Percentiles rank a stretch among this genome's conserved stretches.
Evolutionary conservation across 2,888 invertebrate species (phyloP).

Genomic region (Caradrina kadenii): DNA sequence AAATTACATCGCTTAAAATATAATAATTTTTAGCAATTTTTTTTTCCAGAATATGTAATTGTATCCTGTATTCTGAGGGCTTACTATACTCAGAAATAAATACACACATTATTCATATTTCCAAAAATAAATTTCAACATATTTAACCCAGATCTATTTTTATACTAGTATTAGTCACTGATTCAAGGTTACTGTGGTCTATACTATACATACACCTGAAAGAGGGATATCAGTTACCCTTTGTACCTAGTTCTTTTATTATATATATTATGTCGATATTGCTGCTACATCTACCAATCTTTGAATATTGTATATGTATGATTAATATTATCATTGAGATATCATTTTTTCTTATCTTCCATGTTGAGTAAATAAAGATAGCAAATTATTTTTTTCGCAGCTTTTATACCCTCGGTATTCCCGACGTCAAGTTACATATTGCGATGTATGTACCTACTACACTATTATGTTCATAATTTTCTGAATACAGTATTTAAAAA

Average conservation of each 20-base stretch:
- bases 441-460: constrained; percentile 71
- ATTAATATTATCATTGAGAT: background rate
- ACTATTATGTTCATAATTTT: constrained; percentile 28
- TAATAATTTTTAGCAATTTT: background rate
- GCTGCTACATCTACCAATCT: background rate
- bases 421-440: constrained; percentile 70
- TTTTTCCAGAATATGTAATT: background rate
- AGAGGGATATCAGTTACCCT: constrained; percentile 73
- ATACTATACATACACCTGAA: constrained; percentile 31
- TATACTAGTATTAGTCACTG: constrained; percentile 75
- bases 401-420: constrained; percentile 73
- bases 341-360: background rate
- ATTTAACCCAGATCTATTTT: constrained; percentile 76
- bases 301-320: background rate
- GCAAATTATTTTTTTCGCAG: constrained; percentile 67
- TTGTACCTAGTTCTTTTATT: background rate
- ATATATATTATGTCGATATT: background rate
- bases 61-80: background rate
- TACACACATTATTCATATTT: background rate
- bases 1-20: constrained; percentile 14
- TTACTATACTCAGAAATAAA: background rate
- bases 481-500: constrained; percentile 22
- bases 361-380: constrained; percentile 31
- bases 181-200: constrained; percentile 79
- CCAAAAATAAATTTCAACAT: constrained; percentile 68